Evolutionary conservation across 1,140 invertebrate genomes (phyloP), one percentile per base, ranked within the genome.

Genomic region (Ruditapes philippinarum): DNA sequence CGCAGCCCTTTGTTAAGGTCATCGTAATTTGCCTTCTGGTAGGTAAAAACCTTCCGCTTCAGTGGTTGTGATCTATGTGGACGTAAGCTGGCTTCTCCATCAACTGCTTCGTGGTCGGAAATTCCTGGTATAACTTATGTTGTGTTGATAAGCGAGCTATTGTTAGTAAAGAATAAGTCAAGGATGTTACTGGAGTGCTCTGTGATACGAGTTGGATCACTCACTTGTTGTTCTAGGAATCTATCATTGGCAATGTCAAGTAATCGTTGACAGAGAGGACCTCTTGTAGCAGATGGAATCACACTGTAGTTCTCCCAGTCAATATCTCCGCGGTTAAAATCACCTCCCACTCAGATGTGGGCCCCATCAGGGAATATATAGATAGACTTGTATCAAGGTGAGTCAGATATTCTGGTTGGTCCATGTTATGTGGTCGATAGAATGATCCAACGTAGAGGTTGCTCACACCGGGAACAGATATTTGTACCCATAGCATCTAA

Each of bases 151-250:
- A 57, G 33, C 14, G 79, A 60, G 28, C 57, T 81, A 19, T 62
- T 81, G 33, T 78, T 78, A 28, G 74, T 78, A 49, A 78, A 81
- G 54, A 81, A 79, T n/a, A 81, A 42, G 28, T 81, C 79, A 22
- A 81, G 57, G 2, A 81, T 81, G 33, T 81, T 81, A 33, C 51
- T 60, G 11, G 79, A 60, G 33, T 81, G 33, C 57, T 81, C 79
- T 81, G 51, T 81, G 31, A 81, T 81, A 17, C 79, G 0, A 25
- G 79, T 81, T 31, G 79, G 51, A 25, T 33, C 12, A 60, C 33
- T 12, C 1, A 81, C 79, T 60, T 60, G 51, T 62, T 81, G 79
- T 62, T 81, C 79, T 25, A 81, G 22, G 36, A 40, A 81, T 31
- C 51, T 38, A 62, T 81, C 79, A 5, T 81, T 81, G 0, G 51